Evolutionary conservation across 1,140 invertebrate genomes (phyloP).

Genomic region (Hycleus cichorii): DNA sequence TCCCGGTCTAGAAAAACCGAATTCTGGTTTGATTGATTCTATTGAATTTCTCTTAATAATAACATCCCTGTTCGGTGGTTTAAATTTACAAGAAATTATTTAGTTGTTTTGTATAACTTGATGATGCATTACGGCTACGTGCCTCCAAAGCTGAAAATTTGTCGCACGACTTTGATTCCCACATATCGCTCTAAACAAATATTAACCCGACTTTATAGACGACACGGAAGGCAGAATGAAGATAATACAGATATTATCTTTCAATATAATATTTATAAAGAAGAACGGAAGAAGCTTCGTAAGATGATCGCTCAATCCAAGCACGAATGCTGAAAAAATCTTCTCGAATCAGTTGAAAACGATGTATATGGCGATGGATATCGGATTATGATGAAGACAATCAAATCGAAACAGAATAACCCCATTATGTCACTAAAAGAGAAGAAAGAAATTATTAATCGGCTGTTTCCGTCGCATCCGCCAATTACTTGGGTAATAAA

Average conservation of each 20-base stretch:
- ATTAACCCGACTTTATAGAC: not conserved
- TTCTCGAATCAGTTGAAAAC: slow-evolving; percentile 21
- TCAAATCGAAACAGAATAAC: slow-evolving; percentile 8
- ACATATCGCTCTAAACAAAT: not conserved
- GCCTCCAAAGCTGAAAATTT: no score
- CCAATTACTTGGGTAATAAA: not conserved
- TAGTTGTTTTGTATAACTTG: no score
- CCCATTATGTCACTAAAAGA: slow-evolving; percentile 1
- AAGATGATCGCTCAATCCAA: slow-evolving; percentile 18
- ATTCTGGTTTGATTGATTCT: no score
- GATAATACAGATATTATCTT: not conserved
- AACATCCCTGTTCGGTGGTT: no score
- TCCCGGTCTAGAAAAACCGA: no score
- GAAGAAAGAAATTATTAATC: not conserved
- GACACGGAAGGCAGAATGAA: not conserved
- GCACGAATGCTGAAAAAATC: slow-evolving; percentile 15
- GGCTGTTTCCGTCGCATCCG: slow-evolving; percentile 5
- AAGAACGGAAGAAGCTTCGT: slow-evolving; percentile 13
- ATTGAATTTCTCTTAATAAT: no score
- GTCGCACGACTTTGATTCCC: not conserved
- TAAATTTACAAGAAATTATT: no score
- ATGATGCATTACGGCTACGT: no score
- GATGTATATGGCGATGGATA: slow-evolving; percentile 31
- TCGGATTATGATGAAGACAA: slow-evolving; percentile 20
- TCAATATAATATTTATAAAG: no score